Evolutionary conservation across 2,888 invertebrate genomes (phyloP), one percentile per base, ranked within the genome.

Genomic region (Parnassius smintheus): DNA sequence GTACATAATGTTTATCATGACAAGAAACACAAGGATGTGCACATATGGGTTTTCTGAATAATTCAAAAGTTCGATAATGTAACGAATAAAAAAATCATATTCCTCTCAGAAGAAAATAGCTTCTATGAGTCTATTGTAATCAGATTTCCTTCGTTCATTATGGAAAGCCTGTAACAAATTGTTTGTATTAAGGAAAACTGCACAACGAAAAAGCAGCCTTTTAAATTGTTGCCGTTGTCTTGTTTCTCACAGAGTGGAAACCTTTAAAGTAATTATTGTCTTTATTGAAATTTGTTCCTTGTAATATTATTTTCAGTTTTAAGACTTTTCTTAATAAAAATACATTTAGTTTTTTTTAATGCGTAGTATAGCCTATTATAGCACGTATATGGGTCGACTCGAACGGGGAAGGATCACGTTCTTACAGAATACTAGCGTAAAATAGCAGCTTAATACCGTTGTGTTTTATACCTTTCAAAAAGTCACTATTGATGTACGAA

Each of bases 61-160:
- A 44, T 44, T 2, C 44, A 1, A 10, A 11, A 44, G 2, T 44
- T 11, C 1, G 3, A 44, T 10, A 8, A 44, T 44, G 35, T 7
- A 1, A 44, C 11, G 13, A 12, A 46, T 44, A 3, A 55, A 53
- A 49, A 42, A 51, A 52, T 35, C 22, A 50, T 52, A 12, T 46
- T 52, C 49, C 13, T 11, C 58, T 51, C 45, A 35, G 35, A 63
- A 41, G 55, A 54, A 55, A 63, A 58, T 54, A 61, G 56, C 54
- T 62, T 42, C 62, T 54, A 56, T 54, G 54, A 59, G 55, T 55
- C 55, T 56, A 59, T 64, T 64, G 62, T 68, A 65, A 68, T 68
- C 67, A 56, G 67, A 68, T 68, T 68, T 68, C 67, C 65, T 68
- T 60, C 64, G 58, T 61, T 67, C 68, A 59, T 58, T 62, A 61